These are phyloP conservation scores for Bombus haemorrhoidalis DNA, from an alignment of 1,140 invertebrate species.

Conservation along the genomic window DNA sequence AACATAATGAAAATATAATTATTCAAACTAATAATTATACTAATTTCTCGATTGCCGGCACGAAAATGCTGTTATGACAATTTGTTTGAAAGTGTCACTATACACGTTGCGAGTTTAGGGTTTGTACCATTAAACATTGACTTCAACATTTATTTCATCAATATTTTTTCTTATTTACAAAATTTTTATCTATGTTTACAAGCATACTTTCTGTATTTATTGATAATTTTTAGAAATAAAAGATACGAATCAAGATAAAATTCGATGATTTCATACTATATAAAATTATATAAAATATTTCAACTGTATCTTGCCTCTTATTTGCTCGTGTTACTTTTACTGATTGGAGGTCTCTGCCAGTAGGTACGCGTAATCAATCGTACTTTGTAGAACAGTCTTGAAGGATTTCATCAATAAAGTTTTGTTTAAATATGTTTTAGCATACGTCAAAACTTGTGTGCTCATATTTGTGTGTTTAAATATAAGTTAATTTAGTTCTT, in stretches of 20 bases:
- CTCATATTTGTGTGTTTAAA: background rate
- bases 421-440: constrained; percentile 40
- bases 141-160: background rate
- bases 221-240: background rate
- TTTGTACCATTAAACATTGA: background rate
- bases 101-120: background rate
- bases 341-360: constrained; percentile 21
- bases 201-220: background rate
- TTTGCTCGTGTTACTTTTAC: constrained; percentile 9
- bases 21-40: background rate
- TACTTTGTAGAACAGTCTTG: constrained; percentile 13
- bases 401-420: constrained; percentile 39
- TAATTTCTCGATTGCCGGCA: background rate
- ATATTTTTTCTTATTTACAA: background rate
- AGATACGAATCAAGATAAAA: background rate
- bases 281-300: constrained; percentile 37
- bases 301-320: constrained; percentile 3
- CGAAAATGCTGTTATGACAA: constrained; percentile 1
- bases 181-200: background rate
- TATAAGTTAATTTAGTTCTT: background rate
- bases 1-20: constrained; percentile 6
- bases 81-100: constrained; percentile 17
- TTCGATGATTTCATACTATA: constrained; percentile 7
- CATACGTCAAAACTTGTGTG: background rate
- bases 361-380: constrained; percentile 11